Evolutionary conservation across 2,888 invertebrate genomes (phyloP).

Genomic region (Nemoura dubitans): DNA sequence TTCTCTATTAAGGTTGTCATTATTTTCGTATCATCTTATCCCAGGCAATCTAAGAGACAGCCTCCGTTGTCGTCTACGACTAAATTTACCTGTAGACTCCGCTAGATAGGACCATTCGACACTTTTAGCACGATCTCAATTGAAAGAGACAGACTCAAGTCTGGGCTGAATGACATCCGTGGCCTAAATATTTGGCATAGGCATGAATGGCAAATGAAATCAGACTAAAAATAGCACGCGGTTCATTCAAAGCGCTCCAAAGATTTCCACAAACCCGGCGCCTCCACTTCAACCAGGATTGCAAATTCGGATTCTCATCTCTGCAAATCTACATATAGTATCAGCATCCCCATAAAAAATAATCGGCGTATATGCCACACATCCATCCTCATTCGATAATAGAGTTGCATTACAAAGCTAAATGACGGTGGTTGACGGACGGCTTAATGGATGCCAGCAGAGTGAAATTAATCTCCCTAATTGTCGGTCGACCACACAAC

Average conservation of each 20-base stretch:
- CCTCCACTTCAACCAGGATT: too few species aligned
- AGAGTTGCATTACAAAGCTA: neutral
- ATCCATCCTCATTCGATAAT: neutral
- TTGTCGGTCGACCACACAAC: neutral
- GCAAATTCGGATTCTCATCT: neutral
- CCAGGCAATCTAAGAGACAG: neutral
- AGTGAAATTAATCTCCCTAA: neutral
- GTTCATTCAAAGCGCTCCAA: neutral
- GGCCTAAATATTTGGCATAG: slow-evolving; percentile 7
- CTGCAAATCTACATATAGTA: too few species aligned
- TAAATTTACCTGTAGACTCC: neutral
- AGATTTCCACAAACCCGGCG: neutral
- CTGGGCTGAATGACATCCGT: neutral
- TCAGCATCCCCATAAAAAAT: neutral
- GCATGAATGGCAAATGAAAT: slow-evolving; percentile 12
- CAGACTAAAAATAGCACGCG: neutral
- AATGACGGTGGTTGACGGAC: neutral
- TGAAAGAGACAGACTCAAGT: neutral
- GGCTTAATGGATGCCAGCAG: neutral
- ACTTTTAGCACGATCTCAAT: neutral
- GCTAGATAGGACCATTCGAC: neutral
- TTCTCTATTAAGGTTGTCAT: too few species aligned
- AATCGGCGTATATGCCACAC: neutral
- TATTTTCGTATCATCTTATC: too few species aligned
- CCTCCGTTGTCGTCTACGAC: neutral